Evolutionary conservation across 2,113 vertebrate species (phyloP).

Genomic region (Alouatta palliata): DNA sequence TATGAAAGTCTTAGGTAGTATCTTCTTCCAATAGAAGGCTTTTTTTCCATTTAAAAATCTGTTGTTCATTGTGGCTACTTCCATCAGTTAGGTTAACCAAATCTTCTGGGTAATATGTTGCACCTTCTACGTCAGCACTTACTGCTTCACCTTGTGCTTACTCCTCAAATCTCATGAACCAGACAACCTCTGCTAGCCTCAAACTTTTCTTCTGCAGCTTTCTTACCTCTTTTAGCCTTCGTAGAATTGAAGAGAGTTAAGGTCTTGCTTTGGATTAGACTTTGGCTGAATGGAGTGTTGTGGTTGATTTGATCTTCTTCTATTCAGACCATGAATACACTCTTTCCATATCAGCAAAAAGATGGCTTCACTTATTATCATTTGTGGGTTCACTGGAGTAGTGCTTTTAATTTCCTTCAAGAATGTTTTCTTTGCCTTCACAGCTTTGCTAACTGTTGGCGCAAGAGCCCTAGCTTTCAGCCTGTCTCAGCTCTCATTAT

Average conservation of each 20-base stretch:
- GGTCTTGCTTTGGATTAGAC: background rate
- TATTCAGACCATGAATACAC: background rate
- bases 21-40: background rate
- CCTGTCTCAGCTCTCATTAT: background rate
- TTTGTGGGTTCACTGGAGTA: background rate
- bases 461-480: background rate
- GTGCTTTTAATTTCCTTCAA: background rate
- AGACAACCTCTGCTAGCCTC: background rate
- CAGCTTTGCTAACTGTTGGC: background rate
- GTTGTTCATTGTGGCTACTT: background rate
- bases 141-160: background rate
- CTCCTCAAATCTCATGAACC: background rate
- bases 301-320: background rate
- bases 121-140: background rate
- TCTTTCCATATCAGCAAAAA: background rate
- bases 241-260: background rate
- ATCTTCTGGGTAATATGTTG: background rate
- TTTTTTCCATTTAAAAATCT: background rate
- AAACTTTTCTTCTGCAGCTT: background rate
- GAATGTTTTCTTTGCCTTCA: background rate
- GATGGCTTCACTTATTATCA: background rate
- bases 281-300: background rate
- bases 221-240: background rate
- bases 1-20: background rate
- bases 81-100: background rate